Percentiles rank a stretch among this genome's conserved stretches.
phyloP scores from a whole-genome alignment of 2,113 vertebrate genomes.

The Cyanistes caeruleus region DNA sequence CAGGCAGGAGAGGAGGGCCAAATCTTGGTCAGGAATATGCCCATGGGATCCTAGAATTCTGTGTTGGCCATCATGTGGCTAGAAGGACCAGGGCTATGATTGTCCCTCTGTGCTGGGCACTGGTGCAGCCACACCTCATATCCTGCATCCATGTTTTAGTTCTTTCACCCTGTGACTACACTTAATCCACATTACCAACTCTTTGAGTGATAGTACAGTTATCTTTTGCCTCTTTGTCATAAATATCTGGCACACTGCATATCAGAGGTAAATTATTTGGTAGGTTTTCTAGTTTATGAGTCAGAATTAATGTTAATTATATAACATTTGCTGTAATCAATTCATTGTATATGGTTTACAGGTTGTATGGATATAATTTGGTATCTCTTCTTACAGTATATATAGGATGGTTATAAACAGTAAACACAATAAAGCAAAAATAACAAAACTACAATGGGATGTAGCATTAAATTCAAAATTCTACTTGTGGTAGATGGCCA shows the following conservation, averaged over 20 bases:
- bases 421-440: background rate
- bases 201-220: too few relatives aligned
- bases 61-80: rapidly evolving
- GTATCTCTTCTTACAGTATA: background rate
- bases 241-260: too few relatives aligned
- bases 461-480: background rate
- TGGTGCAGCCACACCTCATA: too few relatives aligned
- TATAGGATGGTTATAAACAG: background rate
- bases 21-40: too few relatives aligned
- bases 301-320: too few relatives aligned
- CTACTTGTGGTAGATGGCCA: too few relatives aligned
- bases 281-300: too few relatives aligned
- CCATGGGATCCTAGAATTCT: background rate
- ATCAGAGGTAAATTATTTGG: too few relatives aligned
- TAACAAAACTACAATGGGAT: background rate
- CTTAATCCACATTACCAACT: background rate
- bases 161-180: background rate
- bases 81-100: rapidly evolving
- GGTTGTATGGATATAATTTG: background rate
- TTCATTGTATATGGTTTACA: background rate
- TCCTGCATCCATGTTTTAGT: background rate
- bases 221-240: too few relatives aligned
- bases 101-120: rapidly evolving
- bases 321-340: background rate
- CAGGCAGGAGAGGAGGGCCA: rapidly evolving